Percentiles rank a stretch among this genome's conserved stretches.
phyloP scores from a whole-genome alignment of 2,113 vertebrate species.

The Leucoraja erinaceus region DNA sequence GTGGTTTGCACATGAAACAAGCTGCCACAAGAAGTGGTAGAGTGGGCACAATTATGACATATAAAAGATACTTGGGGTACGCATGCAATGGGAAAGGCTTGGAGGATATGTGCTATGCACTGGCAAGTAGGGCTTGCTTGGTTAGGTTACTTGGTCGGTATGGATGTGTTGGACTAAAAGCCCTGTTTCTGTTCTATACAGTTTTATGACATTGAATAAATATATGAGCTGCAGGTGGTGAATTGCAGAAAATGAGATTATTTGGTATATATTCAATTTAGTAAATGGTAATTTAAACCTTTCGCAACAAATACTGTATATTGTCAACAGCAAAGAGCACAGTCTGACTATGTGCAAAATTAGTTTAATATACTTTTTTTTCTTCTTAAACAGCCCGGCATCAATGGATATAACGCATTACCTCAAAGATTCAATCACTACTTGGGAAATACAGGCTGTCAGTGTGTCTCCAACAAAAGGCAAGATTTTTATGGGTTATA shows the following conservation, averaged over 20 bases:
- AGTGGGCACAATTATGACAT: too few species aligned
- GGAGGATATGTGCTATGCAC: too few species aligned
- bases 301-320: background rate
- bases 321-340: background rate
- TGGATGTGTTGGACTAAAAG: too few species aligned
- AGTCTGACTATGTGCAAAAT: background rate
- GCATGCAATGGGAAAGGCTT: too few species aligned
- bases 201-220: background rate
- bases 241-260: background rate
- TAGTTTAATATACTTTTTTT: background rate
- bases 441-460: conserved; percentile 77
- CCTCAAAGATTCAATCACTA: conserved; percentile 79
- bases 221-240: background rate
- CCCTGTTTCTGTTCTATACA: too few species aligned
- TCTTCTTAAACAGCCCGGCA: background rate
- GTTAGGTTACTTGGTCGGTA: too few species aligned
- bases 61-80: too few species aligned
- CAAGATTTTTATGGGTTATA: conserved; percentile 34
- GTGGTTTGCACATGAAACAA: too few species aligned
- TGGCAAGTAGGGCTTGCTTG: too few species aligned
- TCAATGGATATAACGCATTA: conserved; percentile 41
- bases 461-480: conserved; percentile 58
- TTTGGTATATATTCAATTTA: background rate
- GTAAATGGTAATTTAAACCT: background rate
- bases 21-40: too few species aligned